Evolutionary conservation across 2,113 vertebrate genomes (phyloP).

Genomic region (Nesoenas mayeri): DNA sequence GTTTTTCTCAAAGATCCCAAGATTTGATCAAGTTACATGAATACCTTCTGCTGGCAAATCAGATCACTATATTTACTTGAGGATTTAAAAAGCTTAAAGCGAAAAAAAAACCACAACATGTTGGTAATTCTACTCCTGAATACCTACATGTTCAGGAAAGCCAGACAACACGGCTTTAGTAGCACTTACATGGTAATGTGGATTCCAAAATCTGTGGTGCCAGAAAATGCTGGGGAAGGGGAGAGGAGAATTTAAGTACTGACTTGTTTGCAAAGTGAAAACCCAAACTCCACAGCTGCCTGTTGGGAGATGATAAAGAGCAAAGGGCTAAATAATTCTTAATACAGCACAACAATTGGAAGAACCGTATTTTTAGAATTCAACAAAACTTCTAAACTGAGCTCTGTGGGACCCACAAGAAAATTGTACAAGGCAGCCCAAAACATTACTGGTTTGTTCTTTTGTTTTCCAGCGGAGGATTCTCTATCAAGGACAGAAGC

Average conservation of each 20-base stretch:
- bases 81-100: not conserved
- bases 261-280: not conserved
- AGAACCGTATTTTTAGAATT: not conserved
- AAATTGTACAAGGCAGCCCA: not conserved
- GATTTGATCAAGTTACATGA: constrained; percentile 42
- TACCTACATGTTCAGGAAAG: not conserved
- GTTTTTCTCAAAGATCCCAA: constrained; percentile 18
- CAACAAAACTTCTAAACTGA: not conserved
- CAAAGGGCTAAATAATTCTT: not conserved
- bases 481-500: not conserved
- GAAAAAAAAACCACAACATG: not conserved
- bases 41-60: constrained; percentile 15
- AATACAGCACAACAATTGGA: not conserved
- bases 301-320: not conserved
- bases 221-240: not conserved
- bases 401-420: not conserved
- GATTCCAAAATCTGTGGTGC: not conserved
- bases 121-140: constrained; percentile 21
- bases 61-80: not conserved
- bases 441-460: not conserved
- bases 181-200: not conserved
- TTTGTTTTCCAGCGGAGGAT: not conserved
- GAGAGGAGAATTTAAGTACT: not conserved
- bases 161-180: not conserved
- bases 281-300: not conserved